phyloP scores from a whole-genome alignment of 2,797 vertebrate genomes.

The Chelon labrosus region DNA sequence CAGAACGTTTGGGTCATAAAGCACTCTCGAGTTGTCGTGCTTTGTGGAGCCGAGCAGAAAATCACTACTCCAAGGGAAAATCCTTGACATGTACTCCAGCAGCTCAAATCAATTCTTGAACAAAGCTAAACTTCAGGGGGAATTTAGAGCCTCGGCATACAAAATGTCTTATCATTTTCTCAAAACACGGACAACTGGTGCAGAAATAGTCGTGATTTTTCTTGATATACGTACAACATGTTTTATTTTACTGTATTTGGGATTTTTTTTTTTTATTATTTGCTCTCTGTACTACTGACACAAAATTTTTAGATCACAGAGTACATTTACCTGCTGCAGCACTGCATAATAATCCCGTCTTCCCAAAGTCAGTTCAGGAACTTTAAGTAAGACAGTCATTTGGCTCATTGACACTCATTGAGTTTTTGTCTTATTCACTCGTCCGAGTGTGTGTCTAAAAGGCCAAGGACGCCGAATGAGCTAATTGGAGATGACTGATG shows the following conservation, averaged over 20 bases:
- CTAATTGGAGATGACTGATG: slow-evolving; percentile 78
- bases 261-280: not conserved
- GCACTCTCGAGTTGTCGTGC: slow-evolving; percentile 42
- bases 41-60: slow-evolving; percentile 60
- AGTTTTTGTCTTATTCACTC: slow-evolving; percentile 38
- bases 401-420: slow-evolving; percentile 52
- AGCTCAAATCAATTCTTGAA: slow-evolving; percentile 57
- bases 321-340: slow-evolving; percentile 3
- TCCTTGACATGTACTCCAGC: slow-evolving; percentile 52
- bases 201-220: slow-evolving; percentile 15
- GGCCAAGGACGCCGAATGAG: slow-evolving; percentile 73
- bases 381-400: slow-evolving; percentile 52
- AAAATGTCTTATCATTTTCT: slow-evolving; percentile 25
- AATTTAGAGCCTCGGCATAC: slow-evolving; percentile 46
- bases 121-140: slow-evolving; percentile 52
- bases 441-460: slow-evolving; percentile 24
- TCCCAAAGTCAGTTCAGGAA: slow-evolving; percentile 34
- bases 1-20: slow-evolving; percentile 67
- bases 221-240: slow-evolving; percentile 4
- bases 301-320: not conserved
- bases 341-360: slow-evolving; percentile 11
- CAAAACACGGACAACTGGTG: not conserved
- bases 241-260: not conserved
- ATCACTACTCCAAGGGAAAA: slow-evolving; percentile 57
- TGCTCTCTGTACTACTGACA: not conserved